phyloP scores from a whole-genome alignment of 2,888 invertebrate species.

The Trachelus stipa region DNA sequence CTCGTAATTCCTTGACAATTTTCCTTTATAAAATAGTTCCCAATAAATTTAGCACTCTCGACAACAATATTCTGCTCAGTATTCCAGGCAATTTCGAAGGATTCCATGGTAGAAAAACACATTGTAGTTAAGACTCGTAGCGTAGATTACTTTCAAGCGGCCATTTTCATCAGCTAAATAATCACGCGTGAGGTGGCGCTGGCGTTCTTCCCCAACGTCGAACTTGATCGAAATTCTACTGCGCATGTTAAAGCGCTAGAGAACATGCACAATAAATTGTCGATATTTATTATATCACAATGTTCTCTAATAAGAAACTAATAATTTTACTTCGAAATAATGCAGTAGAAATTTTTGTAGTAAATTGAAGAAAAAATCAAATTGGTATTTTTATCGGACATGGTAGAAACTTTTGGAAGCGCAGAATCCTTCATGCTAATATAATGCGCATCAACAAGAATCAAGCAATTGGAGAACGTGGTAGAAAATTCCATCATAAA shows the following conservation, averaged over 20 bases:
- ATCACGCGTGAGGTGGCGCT: background rate
- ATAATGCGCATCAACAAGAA: background rate
- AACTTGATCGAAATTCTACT: conserved; percentile 3
- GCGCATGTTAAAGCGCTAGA: background rate
- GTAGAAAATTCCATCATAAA: background rate
- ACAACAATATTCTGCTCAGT: conserved; percentile 34
- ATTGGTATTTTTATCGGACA: background rate
- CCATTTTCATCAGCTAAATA: conserved; percentile 52
- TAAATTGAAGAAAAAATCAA: background rate
- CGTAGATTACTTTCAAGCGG: conserved; percentile 49
- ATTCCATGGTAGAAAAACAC: conserved; percentile 53
- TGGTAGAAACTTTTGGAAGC: background rate
- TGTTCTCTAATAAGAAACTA: background rate
- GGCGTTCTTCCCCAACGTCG: conserved; percentile 19
- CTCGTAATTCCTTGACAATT: conserved; percentile 26
- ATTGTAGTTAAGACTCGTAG: conserved; percentile 42
- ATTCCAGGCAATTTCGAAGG: conserved; percentile 39
- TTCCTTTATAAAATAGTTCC: conserved; percentile 24
- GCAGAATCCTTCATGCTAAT: background rate
- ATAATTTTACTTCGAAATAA: background rate
- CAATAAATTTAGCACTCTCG: conserved; percentile 25
- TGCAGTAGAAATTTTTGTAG: background rate
- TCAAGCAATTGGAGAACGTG: background rate
- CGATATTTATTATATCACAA: background rate
- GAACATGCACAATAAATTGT: background rate